Conservation (phyloP, 2,888 invertebrate species). For the Conchocele bisecta region DNA sequence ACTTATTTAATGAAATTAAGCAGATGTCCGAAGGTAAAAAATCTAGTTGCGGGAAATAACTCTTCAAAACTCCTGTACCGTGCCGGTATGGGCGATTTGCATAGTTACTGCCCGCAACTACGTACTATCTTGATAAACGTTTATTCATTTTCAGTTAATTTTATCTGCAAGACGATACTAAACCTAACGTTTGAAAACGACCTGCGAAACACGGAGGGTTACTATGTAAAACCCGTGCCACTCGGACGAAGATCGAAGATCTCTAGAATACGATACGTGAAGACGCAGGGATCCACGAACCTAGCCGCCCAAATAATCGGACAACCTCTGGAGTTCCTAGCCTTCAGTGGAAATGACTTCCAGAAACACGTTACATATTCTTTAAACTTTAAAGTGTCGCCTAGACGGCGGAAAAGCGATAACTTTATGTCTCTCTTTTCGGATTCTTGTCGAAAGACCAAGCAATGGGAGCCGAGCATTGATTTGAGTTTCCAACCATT, state of each 20-base stretch:
- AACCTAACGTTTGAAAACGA: slow-evolving; percentile 44
- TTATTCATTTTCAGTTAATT: slow-evolving; percentile 29
- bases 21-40: too few species aligned
- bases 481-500: slow-evolving; percentile 44
- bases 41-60: too few species aligned
- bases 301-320: slow-evolving; percentile 49
- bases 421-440: slow-evolving; percentile 46
- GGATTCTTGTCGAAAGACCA: slow-evolving; percentile 37
- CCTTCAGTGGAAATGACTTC: slow-evolving; percentile 56
- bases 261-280: slow-evolving; percentile 41
- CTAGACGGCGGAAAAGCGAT: slow-evolving; percentile 17
- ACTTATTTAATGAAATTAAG: too few species aligned
- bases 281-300: slow-evolving; percentile 34
- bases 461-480: slow-evolving; percentile 42
- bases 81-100: too few species aligned
- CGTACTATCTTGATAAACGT: too few species aligned
- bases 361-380: slow-evolving; percentile 54
- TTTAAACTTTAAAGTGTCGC: slow-evolving; percentile 48
- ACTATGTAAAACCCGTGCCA: slow-evolving; percentile 33
- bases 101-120: too few species aligned
- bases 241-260: slow-evolving; percentile 31
- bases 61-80: too few species aligned
- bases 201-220: slow-evolving; percentile 40
- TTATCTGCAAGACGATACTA: slow-evolving; percentile 49
- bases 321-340: slow-evolving; percentile 51